Conservation (phyloP, 2,888 invertebrate genomes). For the Platycheirus albimanus region DNA sequence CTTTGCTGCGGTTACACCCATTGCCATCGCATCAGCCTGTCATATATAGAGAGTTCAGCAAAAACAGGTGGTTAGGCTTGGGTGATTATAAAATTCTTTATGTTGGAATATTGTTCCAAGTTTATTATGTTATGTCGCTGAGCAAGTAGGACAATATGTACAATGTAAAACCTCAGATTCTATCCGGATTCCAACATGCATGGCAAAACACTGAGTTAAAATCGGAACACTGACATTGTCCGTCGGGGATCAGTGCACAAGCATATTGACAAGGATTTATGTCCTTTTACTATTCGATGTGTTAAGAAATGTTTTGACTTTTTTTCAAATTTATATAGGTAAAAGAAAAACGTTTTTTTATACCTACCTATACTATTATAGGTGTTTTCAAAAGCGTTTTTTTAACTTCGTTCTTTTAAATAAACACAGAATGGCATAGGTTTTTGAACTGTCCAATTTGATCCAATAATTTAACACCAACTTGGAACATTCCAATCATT, state of each 20-base stretch:
- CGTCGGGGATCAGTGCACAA: neutral
- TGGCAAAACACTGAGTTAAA: neutral
- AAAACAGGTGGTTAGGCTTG: neutral
- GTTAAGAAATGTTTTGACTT: no score
- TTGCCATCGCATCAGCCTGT: neutral
- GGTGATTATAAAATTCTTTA: neutral
- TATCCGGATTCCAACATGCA: neutral
- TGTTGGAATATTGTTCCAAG: neutral
- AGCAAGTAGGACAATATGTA: neutral
- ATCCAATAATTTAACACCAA: no score
- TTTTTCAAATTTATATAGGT: no score
- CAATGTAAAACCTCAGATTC: neutral
- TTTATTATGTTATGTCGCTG: neutral
- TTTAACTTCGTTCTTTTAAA: no score
- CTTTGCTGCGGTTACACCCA: neutral
- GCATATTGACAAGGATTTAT: neutral
- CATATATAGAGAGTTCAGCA: neutral
- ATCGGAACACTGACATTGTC: neutral
- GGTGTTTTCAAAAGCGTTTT: no score
- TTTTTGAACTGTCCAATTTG: no score
- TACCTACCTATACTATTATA: no score
- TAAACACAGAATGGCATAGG: no score
- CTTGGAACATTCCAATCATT: no score
- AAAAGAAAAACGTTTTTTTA: no score
- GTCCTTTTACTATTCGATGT: no score